phyloP scores from a whole-genome alignment of 2,888 invertebrate genomes.

The Drosophila mimica region DNA sequence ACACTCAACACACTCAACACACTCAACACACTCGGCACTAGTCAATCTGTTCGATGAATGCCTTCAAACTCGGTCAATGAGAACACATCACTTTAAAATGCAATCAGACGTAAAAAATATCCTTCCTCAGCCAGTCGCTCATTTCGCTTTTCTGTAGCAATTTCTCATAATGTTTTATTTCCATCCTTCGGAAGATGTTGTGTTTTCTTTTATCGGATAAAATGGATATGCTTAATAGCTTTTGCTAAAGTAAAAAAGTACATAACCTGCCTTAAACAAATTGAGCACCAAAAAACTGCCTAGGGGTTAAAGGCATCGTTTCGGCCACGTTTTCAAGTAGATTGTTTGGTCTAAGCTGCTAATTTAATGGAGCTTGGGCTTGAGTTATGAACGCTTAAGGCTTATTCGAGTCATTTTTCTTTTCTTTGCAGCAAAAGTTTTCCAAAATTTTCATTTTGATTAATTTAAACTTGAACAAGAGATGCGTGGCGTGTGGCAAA shows the following conservation, averaged over 20 bases:
- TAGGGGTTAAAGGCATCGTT: slow-evolving; percentile 55
- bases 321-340: slow-evolving; percentile 37
- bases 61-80: slow-evolving; percentile 43
- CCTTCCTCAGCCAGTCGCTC: slow-evolving; percentile 58
- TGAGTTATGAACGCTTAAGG: slow-evolving; percentile 20
- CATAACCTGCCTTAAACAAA: slow-evolving; percentile 32
- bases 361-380: slow-evolving; percentile 17
- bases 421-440: slow-evolving; percentile 3
- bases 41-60: slow-evolving; percentile 51
- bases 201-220: slow-evolving; percentile 19
- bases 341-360: slow-evolving; percentile 14
- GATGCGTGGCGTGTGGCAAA: not conserved
- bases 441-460: not conserved
- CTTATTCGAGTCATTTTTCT: not conserved
- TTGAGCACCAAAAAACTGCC: slow-evolving; percentile 31
- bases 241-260: slow-evolving; percentile 9
- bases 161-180: slow-evolving; percentile 48
- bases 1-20: not conserved
- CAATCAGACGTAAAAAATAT: slow-evolving; percentile 73
- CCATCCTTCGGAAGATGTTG: slow-evolving; percentile 1
- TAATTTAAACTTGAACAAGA: not conserved
- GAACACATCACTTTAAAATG: slow-evolving; percentile 65
- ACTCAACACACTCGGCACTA: slow-evolving; percentile 33
- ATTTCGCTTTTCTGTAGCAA: slow-evolving; percentile 37
- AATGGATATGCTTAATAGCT: slow-evolving; percentile 47